Percentiles rank a stretch among this genome's conserved stretches.
Evolutionary conservation across 2,888 invertebrate genomes (phyloP).

Genomic region (Clistopyga incitator): DNA sequence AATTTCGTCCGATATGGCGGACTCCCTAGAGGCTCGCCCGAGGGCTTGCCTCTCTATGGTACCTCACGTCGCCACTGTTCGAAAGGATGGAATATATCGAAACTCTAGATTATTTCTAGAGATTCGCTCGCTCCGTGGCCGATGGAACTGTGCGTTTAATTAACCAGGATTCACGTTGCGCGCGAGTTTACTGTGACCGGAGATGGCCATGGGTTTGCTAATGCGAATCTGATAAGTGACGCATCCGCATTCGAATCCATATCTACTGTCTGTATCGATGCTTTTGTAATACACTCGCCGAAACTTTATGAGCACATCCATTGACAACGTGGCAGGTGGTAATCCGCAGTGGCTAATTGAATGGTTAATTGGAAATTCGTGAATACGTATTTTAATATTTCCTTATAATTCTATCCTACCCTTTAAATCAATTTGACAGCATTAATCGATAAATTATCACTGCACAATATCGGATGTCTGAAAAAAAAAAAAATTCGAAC

Average conservation of each 20-base stretch:
- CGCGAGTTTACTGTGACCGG: not conserved
- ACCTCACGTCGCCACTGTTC: constrained; percentile 19
- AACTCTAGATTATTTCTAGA: constrained; percentile 23
- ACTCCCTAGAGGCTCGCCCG: constrained; percentile 11
- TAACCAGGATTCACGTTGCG: not conserved
- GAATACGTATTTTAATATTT: not conserved
- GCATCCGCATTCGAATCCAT: not conserved
- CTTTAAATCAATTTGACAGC: no score
- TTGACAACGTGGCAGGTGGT: not conserved
- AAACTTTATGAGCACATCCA: not conserved
- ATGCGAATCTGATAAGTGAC: constrained; percentile 5
- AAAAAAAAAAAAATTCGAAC: no score
- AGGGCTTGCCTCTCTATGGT: not conserved
- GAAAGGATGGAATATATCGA: constrained; percentile 25
- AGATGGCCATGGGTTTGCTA: not conserved
- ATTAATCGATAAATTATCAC: no score
- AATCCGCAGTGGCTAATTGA: not conserved
- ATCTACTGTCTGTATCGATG: not conserved
- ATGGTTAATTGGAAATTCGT: not conserved
- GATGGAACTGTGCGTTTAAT: not conserved
- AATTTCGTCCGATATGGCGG: constrained; percentile 49
- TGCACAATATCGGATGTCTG: no score
- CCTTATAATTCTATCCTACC: no score
- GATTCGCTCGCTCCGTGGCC: not conserved
- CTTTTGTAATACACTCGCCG: not conserved